Conservation (phyloP, 2,888 invertebrate species). For the Alitta virens region DNA sequence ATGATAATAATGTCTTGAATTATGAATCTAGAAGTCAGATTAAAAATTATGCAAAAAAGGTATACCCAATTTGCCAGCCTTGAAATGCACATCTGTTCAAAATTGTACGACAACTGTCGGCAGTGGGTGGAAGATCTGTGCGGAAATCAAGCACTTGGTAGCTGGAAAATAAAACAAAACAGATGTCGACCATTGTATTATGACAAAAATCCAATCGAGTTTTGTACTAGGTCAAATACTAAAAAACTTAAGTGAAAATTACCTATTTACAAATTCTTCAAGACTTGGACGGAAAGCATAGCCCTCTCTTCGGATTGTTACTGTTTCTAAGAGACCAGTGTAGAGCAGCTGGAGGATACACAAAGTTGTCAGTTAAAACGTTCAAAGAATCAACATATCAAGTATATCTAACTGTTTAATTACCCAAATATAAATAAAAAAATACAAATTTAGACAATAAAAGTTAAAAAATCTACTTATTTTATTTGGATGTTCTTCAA, state of each 20-base stretch:
- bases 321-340: conserved; percentile 54
- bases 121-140: conserved; percentile 35
- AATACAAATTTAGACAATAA: no score
- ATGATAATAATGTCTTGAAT: no score
- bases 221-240: no score
- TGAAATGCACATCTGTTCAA: conserved; percentile 38
- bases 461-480: no score
- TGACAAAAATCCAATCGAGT: background rate
- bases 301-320: conserved; percentile 51
- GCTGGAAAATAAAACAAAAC: background rate
- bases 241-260: conserved; percentile 17
- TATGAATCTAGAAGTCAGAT: no score
- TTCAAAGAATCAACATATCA: no score
- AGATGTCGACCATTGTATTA: background rate
- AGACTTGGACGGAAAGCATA: conserved; percentile 51
- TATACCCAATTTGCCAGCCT: conserved; percentile 51
- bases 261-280: conserved; percentile 51
- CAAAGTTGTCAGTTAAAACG: no score
- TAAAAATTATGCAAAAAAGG: background rate
- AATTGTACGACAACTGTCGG: conserved; percentile 44
- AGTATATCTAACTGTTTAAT: no score
- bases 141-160: conserved; percentile 45
- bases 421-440: no score
- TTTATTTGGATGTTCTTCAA: no score
- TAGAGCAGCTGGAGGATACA: conserved; percentile 49